Conservation (phyloP, 2,888 invertebrate genomes). For the Polia nebulosa region DNA sequence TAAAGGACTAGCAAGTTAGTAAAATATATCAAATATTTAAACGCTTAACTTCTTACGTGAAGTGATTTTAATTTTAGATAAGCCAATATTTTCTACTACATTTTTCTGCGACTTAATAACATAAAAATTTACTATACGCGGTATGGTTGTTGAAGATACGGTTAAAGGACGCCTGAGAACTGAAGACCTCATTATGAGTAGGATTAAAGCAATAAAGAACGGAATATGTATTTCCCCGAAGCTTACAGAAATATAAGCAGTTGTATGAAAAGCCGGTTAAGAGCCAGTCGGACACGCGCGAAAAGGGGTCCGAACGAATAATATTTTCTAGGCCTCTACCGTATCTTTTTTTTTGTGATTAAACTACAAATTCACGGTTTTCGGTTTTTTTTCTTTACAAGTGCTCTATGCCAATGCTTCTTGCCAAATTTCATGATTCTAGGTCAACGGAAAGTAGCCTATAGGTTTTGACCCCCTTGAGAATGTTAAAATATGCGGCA, state of each 20-base stretch:
- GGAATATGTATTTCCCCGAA: background rate
- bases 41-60: constrained; percentile 22
- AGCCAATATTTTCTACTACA: constrained; percentile 19
- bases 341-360: too few species aligned
- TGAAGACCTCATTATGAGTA: background rate
- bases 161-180: background rate
- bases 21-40: constrained; percentile 42
- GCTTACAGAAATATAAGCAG: background rate
- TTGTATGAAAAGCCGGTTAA: too few species aligned
- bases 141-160: constrained; percentile 22
- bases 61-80: constrained; percentile 51
- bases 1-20: constrained; percentile 20
- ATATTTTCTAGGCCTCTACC: too few species aligned
- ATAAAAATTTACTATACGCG: background rate
- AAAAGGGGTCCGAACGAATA: too few species aligned
- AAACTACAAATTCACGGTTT: too few species aligned
- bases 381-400: too few species aligned
- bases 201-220: background rate
- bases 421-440: too few species aligned
- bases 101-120: constrained; percentile 6
- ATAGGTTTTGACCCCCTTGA: too few species aligned
- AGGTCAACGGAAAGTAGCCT: too few species aligned
- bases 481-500: too few species aligned
- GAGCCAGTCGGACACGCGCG: too few species aligned
- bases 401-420: too few species aligned